Evolutionary conservation across 1,140 invertebrate genomes (phyloP).

Genomic region (Propsilocerus akamusi): DNA sequence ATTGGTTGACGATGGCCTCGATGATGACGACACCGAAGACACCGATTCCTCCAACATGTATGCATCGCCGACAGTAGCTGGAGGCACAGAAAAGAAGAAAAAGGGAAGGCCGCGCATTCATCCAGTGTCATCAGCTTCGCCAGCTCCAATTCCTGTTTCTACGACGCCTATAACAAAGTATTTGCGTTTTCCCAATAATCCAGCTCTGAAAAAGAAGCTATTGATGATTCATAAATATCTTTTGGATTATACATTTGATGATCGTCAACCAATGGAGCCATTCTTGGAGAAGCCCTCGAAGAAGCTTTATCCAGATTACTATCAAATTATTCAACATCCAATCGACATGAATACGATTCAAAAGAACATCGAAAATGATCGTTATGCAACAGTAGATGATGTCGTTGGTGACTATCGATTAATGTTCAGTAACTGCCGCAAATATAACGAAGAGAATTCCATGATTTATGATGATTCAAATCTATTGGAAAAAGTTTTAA

Average conservation of each 20-base stretch:
- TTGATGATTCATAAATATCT: slow-evolving; percentile 55
- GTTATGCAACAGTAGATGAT: slow-evolving; percentile 37
- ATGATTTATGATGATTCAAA: slow-evolving; percentile 89
- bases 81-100: slow-evolving; percentile 10
- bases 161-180: slow-evolving; percentile 7
- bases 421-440: slow-evolving; percentile 91
- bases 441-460: slow-evolving; percentile 92
- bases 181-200: slow-evolving; percentile 23
- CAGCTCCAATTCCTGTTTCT: slow-evolving; percentile 29
- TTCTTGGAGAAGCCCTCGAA: slow-evolving; percentile 96
- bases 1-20: slow-evolving; percentile 19
- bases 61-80: slow-evolving; percentile 5
- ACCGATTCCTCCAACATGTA: slow-evolving; percentile 13
- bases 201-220: slow-evolving; percentile 53
- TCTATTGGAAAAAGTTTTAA: slow-evolving; percentile 65
- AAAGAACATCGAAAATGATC: slow-evolving; percentile 62
- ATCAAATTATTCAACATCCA: slow-evolving; percentile 81
- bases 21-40: slow-evolving; percentile 16
- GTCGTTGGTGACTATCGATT: slow-evolving; percentile 44
- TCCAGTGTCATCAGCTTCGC: slow-evolving; percentile 26
- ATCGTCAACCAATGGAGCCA: slow-evolving; percentile 67
- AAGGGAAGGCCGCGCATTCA: slow-evolving; percentile 17
- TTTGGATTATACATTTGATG: slow-evolving; percentile 57
- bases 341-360: slow-evolving; percentile 93
- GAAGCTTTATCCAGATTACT: slow-evolving; percentile 91